phyloP scores from a whole-genome alignment of 2,797 vertebrate species.

The Gallirallus australis region DNA sequence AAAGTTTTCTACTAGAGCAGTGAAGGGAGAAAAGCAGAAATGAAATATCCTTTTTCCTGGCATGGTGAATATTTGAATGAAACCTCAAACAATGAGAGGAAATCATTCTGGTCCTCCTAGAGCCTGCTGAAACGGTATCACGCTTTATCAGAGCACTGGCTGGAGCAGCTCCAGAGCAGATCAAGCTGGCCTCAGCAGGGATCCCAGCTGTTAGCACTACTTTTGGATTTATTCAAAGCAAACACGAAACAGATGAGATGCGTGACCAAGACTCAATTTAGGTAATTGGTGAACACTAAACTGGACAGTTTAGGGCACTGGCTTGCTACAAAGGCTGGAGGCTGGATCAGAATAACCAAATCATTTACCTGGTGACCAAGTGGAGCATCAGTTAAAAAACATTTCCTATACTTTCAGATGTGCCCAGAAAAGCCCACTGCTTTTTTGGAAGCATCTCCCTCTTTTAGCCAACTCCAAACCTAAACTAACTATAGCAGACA shows the following conservation, averaged over 20 bases:
- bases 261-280: slow-evolving; percentile 44
- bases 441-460: neutral
- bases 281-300: slow-evolving; percentile 15
- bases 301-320: slow-evolving; percentile 18
- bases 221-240: slow-evolving; percentile 64
- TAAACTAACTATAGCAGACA: neutral
- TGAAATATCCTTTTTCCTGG: slow-evolving; percentile 67
- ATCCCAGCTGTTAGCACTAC: slow-evolving; percentile 58
- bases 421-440: neutral
- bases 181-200: slow-evolving; percentile 48
- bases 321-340: slow-evolving; percentile 65
- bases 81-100: slow-evolving; percentile 75
- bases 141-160: slow-evolving; percentile 61
- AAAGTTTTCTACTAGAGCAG: slow-evolving; percentile 12
- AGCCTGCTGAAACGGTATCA: slow-evolving; percentile 41
- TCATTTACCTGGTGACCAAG: neutral
- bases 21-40: neutral
- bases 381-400: neutral
- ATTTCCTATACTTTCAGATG: neutral
- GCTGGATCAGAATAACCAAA: neutral
- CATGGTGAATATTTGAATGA: slow-evolving; percentile 30
- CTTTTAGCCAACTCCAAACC: neutral
- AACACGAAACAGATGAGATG: slow-evolving; percentile 46
- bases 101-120: slow-evolving; percentile 66
- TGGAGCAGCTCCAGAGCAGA: slow-evolving; percentile 69